phyloP scores from a whole-genome alignment of 2,113 vertebrate species.

The Rhodinocichla rosea region DNA sequence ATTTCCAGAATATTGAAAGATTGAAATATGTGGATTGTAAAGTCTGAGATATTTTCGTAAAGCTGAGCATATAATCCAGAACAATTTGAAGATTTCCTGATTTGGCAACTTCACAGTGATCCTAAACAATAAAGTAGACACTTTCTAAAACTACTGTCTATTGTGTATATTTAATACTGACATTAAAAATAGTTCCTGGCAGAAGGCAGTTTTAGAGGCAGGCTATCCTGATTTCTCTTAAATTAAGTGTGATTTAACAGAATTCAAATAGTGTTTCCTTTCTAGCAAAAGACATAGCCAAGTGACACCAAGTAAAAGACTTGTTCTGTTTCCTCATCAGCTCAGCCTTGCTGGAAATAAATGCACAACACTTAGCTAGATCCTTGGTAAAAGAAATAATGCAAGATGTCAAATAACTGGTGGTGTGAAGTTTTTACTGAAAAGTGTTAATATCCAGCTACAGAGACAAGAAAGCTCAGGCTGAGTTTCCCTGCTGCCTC shows the following conservation, averaged over 20 bases:
- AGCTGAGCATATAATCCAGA: neutral
- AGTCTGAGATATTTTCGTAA: neutral
- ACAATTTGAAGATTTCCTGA: neutral
- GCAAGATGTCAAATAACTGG: neutral
- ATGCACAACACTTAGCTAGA: neutral
- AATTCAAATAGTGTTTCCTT: neutral
- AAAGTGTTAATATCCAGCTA: neutral
- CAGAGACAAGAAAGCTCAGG: neutral
- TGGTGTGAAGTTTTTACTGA: neutral
- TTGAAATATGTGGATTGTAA: neutral
- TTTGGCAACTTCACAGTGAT: neutral
- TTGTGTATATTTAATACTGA: neutral
- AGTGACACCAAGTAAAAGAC: neutral
- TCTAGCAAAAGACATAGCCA: neutral
- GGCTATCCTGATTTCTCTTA: neutral
- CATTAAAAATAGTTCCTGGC: neutral
- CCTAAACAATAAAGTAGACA: neutral
- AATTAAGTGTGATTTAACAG: neutral
- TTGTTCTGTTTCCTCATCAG: neutral
- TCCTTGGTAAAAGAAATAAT: neutral
- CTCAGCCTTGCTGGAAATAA: neutral
- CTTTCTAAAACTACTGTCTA: neutral
- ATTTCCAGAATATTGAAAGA: neutral
- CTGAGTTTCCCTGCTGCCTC: neutral
- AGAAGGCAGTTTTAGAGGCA: neutral